Evolutionary conservation across 2,888 invertebrate genomes (phyloP).

Genomic region (Callosobruchus maculatus): DNA sequence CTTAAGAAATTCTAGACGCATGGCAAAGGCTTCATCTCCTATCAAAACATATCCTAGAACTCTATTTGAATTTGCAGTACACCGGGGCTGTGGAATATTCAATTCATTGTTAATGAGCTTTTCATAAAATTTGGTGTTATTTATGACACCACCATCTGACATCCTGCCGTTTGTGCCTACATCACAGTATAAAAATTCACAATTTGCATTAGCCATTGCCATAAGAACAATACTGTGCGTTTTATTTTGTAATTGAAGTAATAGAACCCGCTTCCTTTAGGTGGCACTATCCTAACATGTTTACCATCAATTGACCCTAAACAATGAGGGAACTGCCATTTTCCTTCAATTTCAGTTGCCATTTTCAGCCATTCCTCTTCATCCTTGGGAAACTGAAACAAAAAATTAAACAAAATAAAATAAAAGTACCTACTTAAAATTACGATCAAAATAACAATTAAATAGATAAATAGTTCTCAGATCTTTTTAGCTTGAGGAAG

Average conservation of each 20-base stretch:
- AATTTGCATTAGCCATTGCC: conserved; percentile 11
- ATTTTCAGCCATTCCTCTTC: neutral
- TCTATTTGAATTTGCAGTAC: too few relatives aligned
- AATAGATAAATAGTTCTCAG: neutral
- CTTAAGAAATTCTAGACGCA: too few relatives aligned
- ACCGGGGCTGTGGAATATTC: too few relatives aligned
- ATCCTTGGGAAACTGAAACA: neutral
- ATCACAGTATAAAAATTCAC: conserved; percentile 23
- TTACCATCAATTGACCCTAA: neutral
- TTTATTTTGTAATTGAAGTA: neutral
- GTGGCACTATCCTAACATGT: neutral
- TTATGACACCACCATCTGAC: conserved; percentile 27
- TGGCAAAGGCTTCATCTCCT: too few relatives aligned
- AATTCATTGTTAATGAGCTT: neutral
- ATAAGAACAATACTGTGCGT: neutral
- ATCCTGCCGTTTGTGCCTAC: conserved; percentile 26
- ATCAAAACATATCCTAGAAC: too few relatives aligned
- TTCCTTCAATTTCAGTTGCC: neutral
- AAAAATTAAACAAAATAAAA: neutral
- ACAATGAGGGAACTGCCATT: neutral
- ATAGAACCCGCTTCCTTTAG: conserved; percentile 1
- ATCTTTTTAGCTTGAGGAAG: neutral
- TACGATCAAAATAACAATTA: neutral
- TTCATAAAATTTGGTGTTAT: conserved; percentile 21
- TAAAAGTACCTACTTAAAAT: neutral